Conservation (phyloP, 1,140 invertebrate species). For the Hycleus cichorii region DNA sequence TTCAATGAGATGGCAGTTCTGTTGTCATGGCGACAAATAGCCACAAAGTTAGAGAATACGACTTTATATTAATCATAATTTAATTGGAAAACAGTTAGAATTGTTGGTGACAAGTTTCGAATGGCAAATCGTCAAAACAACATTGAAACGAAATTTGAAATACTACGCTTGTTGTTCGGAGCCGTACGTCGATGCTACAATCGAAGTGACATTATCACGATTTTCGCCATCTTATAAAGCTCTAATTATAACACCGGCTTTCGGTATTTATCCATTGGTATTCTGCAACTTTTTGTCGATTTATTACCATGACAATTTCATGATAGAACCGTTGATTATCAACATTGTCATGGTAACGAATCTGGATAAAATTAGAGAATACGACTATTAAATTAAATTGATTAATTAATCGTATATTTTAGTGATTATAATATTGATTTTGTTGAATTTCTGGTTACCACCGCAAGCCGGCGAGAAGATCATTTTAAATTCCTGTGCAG, state of each 20-base stretch:
- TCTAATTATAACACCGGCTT: constrained; percentile 53
- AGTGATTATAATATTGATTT: constrained; percentile 54
- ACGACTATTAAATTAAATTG: background rate
- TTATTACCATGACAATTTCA: too few species aligned
- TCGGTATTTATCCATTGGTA: constrained; percentile 40
- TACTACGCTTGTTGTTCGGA: constrained; percentile 49
- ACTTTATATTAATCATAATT: background rate
- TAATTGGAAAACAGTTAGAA: constrained; percentile 23
- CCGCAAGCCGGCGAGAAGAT: constrained; percentile 59
- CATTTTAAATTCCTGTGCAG: constrained; percentile 50
- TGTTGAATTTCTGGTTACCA: constrained; percentile 58
- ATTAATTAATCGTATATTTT: constrained; percentile 26
- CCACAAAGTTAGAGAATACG: too few species aligned
- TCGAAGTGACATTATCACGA: constrained; percentile 47
- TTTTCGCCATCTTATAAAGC: constrained; percentile 54
- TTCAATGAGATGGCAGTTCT: too few species aligned
- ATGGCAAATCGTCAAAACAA: constrained; percentile 49
- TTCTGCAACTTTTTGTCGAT: too few species aligned
- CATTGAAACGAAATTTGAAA: constrained; percentile 38
- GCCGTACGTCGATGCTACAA: constrained; percentile 49
- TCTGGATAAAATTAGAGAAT: too few species aligned
- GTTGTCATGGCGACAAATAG: too few species aligned
- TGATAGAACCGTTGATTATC: too few species aligned
- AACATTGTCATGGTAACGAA: too few species aligned
- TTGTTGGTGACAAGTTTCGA: constrained; percentile 45